Conservation (phyloP, 1,140 invertebrate genomes). For the Eriosoma lanigerum region DNA sequence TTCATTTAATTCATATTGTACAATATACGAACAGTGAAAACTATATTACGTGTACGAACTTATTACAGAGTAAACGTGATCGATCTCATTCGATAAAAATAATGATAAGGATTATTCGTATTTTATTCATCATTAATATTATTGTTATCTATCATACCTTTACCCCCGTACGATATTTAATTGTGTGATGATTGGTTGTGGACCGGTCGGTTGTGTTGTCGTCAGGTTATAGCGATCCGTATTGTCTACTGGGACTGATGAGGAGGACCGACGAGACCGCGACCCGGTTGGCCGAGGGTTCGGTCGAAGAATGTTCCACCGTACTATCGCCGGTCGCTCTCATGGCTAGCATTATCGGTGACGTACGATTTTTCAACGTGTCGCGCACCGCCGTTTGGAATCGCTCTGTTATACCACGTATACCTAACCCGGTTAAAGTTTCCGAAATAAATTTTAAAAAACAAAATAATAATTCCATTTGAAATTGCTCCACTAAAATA, state of each 20-base stretch:
- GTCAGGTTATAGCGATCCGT: constrained; percentile 57
- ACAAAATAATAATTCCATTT: no score
- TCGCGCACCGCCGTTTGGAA: constrained; percentile 24
- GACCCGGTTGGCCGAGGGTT: constrained; percentile 37
- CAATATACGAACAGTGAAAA: no score
- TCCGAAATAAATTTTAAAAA: no score
- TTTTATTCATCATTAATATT: no score
- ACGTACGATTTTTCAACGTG: constrained; percentile 53
- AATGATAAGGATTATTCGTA: no score
- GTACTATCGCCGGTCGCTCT: constrained; percentile 56
- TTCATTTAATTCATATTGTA: no score
- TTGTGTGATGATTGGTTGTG: constrained; percentile 9
- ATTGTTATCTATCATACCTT: background rate
- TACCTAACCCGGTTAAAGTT: no score
- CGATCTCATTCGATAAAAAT: no score
- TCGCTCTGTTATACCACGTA: background rate
- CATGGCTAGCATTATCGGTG: constrained; percentile 56
- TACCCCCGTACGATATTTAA: background rate
- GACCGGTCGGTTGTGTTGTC: constrained; percentile 46
- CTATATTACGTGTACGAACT: no score
- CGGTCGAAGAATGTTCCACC: constrained; percentile 52
- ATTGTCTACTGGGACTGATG: constrained; percentile 56
- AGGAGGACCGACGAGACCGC: constrained; percentile 24
- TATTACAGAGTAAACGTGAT: no score
- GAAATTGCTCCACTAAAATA: no score